These are phyloP conservation scores for Alcedo quadribrachys DNA, from an alignment of 2,797 vertebrate species.

Conservation along the genomic window DNA sequence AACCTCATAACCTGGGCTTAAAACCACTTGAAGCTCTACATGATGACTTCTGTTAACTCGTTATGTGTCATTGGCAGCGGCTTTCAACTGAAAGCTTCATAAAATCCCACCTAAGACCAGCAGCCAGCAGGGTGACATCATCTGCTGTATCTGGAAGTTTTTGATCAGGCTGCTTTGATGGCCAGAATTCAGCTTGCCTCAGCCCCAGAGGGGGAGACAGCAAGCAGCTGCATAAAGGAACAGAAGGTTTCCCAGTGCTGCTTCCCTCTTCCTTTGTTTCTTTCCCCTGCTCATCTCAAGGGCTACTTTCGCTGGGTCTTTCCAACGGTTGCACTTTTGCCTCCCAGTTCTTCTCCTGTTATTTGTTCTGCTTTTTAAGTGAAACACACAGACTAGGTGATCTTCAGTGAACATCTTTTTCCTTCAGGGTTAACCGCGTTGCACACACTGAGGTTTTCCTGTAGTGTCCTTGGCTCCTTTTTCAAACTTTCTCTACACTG, in stretches of 20 bases:
- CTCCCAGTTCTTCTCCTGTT: neutral
- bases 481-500: neutral
- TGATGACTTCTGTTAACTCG: neutral
- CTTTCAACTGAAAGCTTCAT: neutral
- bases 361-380: neutral
- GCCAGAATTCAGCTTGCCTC: neutral
- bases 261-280: constrained; percentile 1
- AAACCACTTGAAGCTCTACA: neutral
- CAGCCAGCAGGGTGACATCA: neutral
- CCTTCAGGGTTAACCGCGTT: neutral
- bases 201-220: neutral
- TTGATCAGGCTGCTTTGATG: neutral
- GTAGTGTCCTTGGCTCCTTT: neutral
- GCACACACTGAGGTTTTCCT: neutral
- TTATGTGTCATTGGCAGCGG: neutral
- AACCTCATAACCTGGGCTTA: neutral
- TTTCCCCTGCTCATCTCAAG: neutral
- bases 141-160: neutral
- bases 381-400: neutral
- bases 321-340: constrained; percentile 11
- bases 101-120: neutral
- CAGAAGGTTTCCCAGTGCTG: neutral
- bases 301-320: neutral
- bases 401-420: neutral
- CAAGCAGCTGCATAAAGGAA: neutral